Base-by-base conservation (phyloP, 2,113 vertebrate genomes). In the Suncus etruscus region DNA sequence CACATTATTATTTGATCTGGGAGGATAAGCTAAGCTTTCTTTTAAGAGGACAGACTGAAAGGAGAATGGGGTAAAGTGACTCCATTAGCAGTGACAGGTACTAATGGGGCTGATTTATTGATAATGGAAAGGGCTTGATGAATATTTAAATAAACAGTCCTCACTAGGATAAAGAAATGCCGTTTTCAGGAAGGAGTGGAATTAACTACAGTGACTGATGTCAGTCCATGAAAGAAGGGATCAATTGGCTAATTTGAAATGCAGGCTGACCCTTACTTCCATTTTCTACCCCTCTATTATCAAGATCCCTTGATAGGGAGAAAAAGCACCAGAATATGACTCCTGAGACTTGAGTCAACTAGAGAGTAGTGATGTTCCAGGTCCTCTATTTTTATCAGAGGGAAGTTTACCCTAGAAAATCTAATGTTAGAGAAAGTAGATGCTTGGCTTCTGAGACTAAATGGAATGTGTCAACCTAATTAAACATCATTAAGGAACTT, bases 71-170 rank as follows among this genome's bases (percentile, higher is more conserved):
- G 50, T 16, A 39, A 51, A 51, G 27, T 78, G 29, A 91, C 51
- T 70, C 47, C 18, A 85, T 82, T 61, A 92, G 45, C 61, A 86
- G 14, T 48, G 72, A 85, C 16, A 70, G 61, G 51, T 72, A 29
- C 70, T 66, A 31, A 4, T 15, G 20, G 27, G 79, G 54, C 48
- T 54, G 45, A 82, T 50, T 31, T 29, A 50, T 16, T 47, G 10
- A 78, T 4, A 87, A 66, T 54, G 45, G 45, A 31, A 66, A 87
- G 39, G 32, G 25, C 58, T 81, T 79, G 51, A 76, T 73, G 39
- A 68, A 51, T 74, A 74, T 84, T 91, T 87, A 85, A 69, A 76
- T 31, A 61, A 45, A 89, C 11, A 47, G 65, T 50, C 48, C 29
- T 68, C 45, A 48, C 16, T 65, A 10, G 11, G 39, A 83, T 73